Evolutionary conservation across 35 echinoderm and acorn worm species (phyloP).

Genomic region (Eucidaris tribuloides): DNA sequence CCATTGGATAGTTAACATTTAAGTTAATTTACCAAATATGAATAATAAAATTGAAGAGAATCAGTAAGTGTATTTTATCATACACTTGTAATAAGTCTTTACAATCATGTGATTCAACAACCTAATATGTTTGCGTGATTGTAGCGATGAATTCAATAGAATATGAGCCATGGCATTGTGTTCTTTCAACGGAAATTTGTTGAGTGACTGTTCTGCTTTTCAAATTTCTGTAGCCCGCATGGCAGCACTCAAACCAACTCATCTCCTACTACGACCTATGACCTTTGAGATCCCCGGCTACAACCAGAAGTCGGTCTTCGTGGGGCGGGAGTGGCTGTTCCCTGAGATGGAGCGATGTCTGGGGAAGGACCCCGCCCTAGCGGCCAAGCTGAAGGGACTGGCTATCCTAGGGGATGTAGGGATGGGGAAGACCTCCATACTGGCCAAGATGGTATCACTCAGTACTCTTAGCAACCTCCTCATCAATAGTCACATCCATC

Average conservation of each 20-base stretch:
- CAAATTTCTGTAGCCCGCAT: slow-evolving; percentile 75
- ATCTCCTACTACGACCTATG: slow-evolving; percentile 70
- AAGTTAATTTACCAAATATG: no score
- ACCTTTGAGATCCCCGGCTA: slow-evolving; percentile 90
- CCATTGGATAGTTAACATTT: no score
- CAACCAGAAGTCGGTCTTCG: slow-evolving; percentile 48
- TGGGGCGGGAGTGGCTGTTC: slow-evolving; percentile 95
- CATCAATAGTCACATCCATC: slow-evolving; percentile 70
- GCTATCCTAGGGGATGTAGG: slow-evolving; percentile 84
- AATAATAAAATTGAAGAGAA: no score
- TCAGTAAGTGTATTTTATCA: no score
- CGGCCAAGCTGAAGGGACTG: slow-evolving; percentile 62
- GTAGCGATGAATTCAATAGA: no score
- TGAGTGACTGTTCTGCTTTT: not conserved
- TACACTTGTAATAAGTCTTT: no score
- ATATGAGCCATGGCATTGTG: no score
- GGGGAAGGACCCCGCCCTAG: slow-evolving; percentile 41
- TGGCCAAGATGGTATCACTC: slow-evolving; percentile 81
- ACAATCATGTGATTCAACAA: no score
- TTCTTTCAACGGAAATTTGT: no score
- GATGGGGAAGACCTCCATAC: slow-evolving; percentile 80
- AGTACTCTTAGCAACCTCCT: slow-evolving; percentile 71
- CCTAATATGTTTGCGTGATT: no score
- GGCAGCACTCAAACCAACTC: slow-evolving; percentile 69
- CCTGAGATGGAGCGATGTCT: slow-evolving; percentile 77